Evolutionary conservation across 1,140 invertebrate species (phyloP).

Genomic region (Neuroterus valhalla): DNA sequence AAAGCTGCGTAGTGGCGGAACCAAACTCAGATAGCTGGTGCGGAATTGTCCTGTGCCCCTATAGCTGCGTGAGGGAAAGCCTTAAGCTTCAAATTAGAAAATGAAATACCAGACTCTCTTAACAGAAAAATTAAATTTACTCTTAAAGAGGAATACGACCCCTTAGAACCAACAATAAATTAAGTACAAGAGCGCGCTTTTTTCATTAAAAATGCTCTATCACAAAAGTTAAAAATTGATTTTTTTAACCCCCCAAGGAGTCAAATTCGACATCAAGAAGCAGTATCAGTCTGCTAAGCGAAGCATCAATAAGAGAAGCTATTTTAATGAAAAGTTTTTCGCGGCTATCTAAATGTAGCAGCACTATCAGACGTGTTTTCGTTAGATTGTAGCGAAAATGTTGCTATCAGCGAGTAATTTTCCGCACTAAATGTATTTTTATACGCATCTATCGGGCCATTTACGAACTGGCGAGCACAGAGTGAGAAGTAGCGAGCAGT

Average conservation of each 20-base stretch:
- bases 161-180: background rate
- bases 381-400: constrained; percentile 49
- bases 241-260: too few relatives aligned
- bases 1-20: too few relatives aligned
- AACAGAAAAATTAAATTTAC: background rate
- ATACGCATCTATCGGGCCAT: background rate
- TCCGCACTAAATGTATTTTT: constrained; percentile 47
- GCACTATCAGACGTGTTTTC: constrained; percentile 45
- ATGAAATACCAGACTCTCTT: too few relatives aligned
- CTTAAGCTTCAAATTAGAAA: too few relatives aligned
- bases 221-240: too few relatives aligned
- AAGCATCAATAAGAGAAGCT: constrained; percentile 32
- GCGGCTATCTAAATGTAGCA: constrained; percentile 41
- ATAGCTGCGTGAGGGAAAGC: too few relatives aligned
- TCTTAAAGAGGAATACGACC: background rate
- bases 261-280: constrained; percentile 2
- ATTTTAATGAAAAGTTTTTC: constrained; percentile 45
- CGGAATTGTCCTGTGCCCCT: too few relatives aligned
- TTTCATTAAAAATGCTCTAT: background rate
- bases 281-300: background rate
- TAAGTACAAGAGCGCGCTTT: too few relatives aligned
- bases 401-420: constrained; percentile 47
- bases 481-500: constrained; percentile 42
- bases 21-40: too few relatives aligned
- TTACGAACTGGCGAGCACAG: constrained; percentile 40